Percentiles rank a stretch among this genome's conserved stretches.
phyloP scores from a whole-genome alignment of 2,797 vertebrate genomes.

The Craterocephalus amniculus region DNA sequence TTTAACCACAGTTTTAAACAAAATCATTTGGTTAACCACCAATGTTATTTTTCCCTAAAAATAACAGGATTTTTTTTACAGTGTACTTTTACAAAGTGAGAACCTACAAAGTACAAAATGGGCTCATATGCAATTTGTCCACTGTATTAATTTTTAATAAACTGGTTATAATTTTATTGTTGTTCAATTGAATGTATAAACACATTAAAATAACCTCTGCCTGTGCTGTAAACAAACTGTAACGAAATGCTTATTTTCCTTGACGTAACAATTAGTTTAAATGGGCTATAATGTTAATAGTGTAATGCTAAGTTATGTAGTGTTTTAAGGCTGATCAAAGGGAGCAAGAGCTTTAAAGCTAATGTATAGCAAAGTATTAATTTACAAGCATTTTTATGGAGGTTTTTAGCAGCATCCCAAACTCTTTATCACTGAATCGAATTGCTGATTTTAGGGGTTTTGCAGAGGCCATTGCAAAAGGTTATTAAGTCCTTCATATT shows the following conservation, averaged over 20 bases:
- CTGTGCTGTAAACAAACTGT: neutral
- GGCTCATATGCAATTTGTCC: neutral
- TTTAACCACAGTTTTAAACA: neutral
- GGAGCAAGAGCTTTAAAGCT: neutral
- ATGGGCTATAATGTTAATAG: neutral
- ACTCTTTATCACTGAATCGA: neutral
- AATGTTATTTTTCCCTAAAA: neutral
- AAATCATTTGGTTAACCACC: neutral
- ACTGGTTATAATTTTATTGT: neutral
- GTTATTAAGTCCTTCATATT: neutral
- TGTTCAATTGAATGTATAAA: neutral
- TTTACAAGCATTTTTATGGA: constrained; percentile 1
- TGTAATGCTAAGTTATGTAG: neutral
- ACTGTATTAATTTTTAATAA: neutral
- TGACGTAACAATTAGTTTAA: neutral
- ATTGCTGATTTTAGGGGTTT: neutral
- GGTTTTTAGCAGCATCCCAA: neutral
- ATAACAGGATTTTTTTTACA: neutral
- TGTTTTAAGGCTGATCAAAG: neutral
- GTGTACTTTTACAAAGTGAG: neutral
- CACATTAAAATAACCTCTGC: neutral
- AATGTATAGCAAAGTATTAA: neutral
- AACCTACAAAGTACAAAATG: neutral
- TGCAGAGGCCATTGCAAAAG: neutral
- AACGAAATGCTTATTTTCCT: neutral